Evolutionary conservation across 2,888 invertebrate species (phyloP), one percentile per base, ranked within the genome.

Genomic region (Spodoptera exigua): DNA sequence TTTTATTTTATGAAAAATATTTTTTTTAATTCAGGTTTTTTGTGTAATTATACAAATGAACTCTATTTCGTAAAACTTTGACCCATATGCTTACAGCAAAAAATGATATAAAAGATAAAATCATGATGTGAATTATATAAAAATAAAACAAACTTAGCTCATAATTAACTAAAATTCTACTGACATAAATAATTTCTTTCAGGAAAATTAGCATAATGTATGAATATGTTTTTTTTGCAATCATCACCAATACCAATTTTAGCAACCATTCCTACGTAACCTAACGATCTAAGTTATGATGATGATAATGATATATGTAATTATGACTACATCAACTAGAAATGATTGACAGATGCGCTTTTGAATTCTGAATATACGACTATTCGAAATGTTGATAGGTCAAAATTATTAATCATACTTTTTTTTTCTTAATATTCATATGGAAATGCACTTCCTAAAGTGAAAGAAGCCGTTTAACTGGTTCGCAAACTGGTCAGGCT

Each of bases 381-480:
- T 13, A 12, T 3, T 12, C 32, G 39, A 51, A 52, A 66, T 32
- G 1, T 53, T 45, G 16, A 48, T 3, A 41, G 48, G 9, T 46
- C 10, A 36, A 66, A 48, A 40, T 34, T 51, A 43, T 49, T 27
- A 41, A 27, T 34, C 36, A 49, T 21, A 7, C 35, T 36, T 40
- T 39, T 51, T n/a, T 37, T 16, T 36, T 67, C 47, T 34, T 1
- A 9, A 39, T 34, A 16, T 36, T 52, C 18, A 48, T 59, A 61
- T 65, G 34, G 37, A 57, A 60, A 35, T 47, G 45, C 68, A 64
- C 53, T 60, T 59, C 57, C 57, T 52, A 41, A 66, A 75, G 74
- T 60, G 74, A 75, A 74, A 75, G 75, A 73, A n/a, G 61, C 44
- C 49, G 36, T 39, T 57, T 7, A 58, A 69, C 58, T 51, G 7